Evolutionary conservation across 2,797 vertebrate genomes (phyloP), one percentile per base, ranked within the genome.

Genomic region (Schizothorax lantsangensis): DNA sequence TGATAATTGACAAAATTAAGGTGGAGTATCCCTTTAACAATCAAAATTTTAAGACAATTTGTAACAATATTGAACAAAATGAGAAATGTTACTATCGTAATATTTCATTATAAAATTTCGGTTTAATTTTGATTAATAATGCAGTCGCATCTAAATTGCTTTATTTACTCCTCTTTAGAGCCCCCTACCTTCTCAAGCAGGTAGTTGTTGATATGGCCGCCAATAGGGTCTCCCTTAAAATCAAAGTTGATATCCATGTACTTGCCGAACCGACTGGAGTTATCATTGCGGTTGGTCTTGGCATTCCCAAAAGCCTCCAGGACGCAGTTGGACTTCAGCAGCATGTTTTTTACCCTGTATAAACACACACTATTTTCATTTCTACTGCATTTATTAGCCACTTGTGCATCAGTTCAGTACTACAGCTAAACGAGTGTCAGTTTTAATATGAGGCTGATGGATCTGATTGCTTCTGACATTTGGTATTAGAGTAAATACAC

Each of bases 181-280:
- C 80, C 73, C 80, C 89, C 93, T 92, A 99, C 98, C 97, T 99
- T 99, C 89, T 99, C 98, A 26, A 99, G 91, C 91, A 99, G 94
- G 94, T 99, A 99, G 93, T 99, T 99, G 95, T 90, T 99, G 94
- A 99, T 99, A 91, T 99, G 98, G 17, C 98, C 98, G 10, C 98
- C 98, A 82, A 99, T 98, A 0, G 98, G 98, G 88, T 99, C 98
- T 1, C 98, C 98, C 91, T 99, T 99, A 91, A 99, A 99, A 92
- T 99, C 98, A 84, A 99, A 99, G 93, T 99, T 99, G 94, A 99
- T 99, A 93, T 99, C 98, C 98, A 99, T 99, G 88, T 99, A 99
- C 72, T 99, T 99, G 49, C 98, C 98, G 79, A 99, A 99, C 52
- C 98, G 96, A 94, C 98, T 99, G 92, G 98, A 99, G 90, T 99